A percentile compares a stretch with the other conserved stretches of the same genome.
These are phyloP conservation scores for Urocitellus parryii DNA, from an alignment of 2,113 vertebrate genomes.

Conservation along the genomic window DNA sequence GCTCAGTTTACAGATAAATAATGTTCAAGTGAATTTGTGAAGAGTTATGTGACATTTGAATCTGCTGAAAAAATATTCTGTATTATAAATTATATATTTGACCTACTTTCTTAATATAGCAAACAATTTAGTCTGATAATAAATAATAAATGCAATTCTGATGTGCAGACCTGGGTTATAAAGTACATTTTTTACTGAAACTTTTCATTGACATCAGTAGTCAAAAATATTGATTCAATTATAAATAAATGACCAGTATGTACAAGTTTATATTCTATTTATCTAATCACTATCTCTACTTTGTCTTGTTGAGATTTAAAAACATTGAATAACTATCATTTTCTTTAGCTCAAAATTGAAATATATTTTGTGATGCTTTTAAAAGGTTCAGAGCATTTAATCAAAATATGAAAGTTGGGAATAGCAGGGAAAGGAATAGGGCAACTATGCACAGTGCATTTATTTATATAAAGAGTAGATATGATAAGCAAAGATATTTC, in stretches of 20 bases:
- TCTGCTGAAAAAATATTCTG: background rate
- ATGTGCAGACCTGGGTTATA: background rate
- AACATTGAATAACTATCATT: background rate
- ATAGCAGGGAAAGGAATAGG: background rate
- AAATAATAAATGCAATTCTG: background rate
- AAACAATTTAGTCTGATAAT: background rate
- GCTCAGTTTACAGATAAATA: background rate
- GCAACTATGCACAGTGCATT: background rate
- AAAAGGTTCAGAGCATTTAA: background rate
- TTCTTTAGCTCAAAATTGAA: background rate
- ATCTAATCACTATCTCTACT: background rate
- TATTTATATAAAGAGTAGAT: background rate
- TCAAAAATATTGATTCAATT: background rate
- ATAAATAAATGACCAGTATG: background rate
- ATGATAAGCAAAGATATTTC: background rate
- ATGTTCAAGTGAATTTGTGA: background rate
- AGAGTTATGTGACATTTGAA: background rate
- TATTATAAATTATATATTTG: background rate
- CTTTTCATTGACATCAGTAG: background rate
- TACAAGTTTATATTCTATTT: background rate
- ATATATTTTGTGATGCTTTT: background rate
- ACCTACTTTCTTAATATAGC: background rate
- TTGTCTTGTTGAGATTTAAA: background rate
- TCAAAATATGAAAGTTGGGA: background rate
- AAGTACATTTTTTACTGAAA: background rate